phyloP scores from a whole-genome alignment of 1,140 invertebrate genomes.

The Tenebrio molitor region DNA sequence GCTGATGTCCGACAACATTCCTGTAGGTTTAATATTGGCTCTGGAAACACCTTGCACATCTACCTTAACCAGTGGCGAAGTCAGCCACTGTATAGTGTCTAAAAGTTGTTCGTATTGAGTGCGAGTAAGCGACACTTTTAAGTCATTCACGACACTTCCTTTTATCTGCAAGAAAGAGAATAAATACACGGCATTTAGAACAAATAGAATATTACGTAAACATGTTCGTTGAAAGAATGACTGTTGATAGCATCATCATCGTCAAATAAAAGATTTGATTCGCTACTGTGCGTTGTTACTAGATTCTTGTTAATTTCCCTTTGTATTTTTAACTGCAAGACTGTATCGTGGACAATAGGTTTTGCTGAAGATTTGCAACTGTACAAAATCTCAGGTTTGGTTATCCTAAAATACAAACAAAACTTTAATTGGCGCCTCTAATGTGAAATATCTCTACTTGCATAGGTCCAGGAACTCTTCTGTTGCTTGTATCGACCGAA shows the following conservation, averaged over 20 bases:
- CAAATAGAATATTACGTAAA: constrained; percentile 32
- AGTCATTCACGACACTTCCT: constrained; percentile 84
- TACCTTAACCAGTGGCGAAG: constrained; percentile 53
- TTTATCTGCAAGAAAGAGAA: constrained; percentile 70
- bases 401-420: constrained; percentile 58
- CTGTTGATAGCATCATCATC: constrained; percentile 45
- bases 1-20: constrained; percentile 62
- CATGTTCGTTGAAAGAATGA: constrained; percentile 23
- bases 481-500: constrained; percentile 75
- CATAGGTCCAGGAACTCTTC: constrained; percentile 59
- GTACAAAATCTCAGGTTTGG: constrained; percentile 76
- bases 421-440: neutral
- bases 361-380: constrained; percentile 75
- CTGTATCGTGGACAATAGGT: constrained; percentile 87
- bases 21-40: constrained; percentile 42
- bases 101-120: constrained; percentile 91
- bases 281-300: constrained; percentile 49
- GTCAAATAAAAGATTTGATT: constrained; percentile 60
- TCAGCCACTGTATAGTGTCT: constrained; percentile 75
- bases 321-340: constrained; percentile 77
- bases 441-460: constrained; percentile 28
- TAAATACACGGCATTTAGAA: neutral
- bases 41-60: constrained; percentile 51
- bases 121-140: constrained; percentile 88
- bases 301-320: constrained; percentile 64